Evolutionary conservation across 1,140 invertebrate genomes (phyloP).

Genomic region (Drosophila azteca): DNA sequence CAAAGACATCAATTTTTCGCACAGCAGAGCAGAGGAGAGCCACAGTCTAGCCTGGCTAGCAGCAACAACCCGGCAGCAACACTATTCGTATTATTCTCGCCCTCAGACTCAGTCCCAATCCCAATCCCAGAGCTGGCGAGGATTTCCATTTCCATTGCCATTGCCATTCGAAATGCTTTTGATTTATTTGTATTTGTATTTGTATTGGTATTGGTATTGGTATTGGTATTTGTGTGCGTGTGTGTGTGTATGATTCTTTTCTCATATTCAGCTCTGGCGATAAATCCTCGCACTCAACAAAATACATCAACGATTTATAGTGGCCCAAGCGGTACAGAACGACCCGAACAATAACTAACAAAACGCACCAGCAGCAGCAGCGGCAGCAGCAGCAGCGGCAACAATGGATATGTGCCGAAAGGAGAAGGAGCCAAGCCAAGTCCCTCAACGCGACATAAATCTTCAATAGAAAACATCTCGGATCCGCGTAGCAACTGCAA

Average conservation of each 20-base stretch:
- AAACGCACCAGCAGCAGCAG: conserved; percentile 26
- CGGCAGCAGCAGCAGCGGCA: not conserved
- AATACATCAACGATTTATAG: conserved; percentile 81
- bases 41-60: conserved; percentile 34
- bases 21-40: conserved; percentile 29
- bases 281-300: conserved; percentile 79
- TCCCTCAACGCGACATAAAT: conserved; percentile 62
- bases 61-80: conserved; percentile 31
- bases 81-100: conserved; percentile 8
- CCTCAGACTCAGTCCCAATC: conserved; percentile 45
- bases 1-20: conserved; percentile 77
- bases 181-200: conserved; percentile 74
- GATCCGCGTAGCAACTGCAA: not conserved
- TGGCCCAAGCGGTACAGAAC: conserved; percentile 50
- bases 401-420: conserved; percentile 17
- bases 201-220: no score
- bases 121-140: conserved; percentile 12
- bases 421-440: conserved; percentile 28
- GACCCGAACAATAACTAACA: conserved; percentile 52
- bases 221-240: no score
- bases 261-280: conserved; percentile 69
- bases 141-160: conserved; percentile 56
- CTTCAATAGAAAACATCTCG: conserved; percentile 50
- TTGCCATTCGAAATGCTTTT: conserved; percentile 75
- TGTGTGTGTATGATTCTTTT: conserved; percentile 61